A percentile compares a stretch with the other conserved stretches of the same genome.
Conservation (phyloP, 2,797 vertebrate genomes). For the Syngnathus acus region DNA sequence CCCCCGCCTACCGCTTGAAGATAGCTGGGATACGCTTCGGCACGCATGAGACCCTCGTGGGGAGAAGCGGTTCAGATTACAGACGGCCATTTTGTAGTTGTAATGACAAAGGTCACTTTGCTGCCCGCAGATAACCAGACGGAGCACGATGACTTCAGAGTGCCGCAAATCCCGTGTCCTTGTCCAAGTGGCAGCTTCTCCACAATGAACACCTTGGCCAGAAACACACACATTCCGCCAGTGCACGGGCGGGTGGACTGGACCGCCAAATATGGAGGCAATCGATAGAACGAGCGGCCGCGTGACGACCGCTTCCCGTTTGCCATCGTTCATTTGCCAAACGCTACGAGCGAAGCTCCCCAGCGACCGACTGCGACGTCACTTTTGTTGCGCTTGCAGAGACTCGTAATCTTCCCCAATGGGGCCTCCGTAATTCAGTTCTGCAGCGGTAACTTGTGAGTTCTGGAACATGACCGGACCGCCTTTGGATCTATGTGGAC, state of each 20-base stretch:
- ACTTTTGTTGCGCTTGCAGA: neutral
- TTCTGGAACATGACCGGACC: no score
- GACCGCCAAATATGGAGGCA: constrained; percentile 82
- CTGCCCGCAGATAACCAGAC: constrained; percentile 64
- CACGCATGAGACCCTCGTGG: no score
- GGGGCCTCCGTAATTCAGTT: no score
- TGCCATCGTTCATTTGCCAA: neutral
- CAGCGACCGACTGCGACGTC: neutral
- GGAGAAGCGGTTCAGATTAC: no score
- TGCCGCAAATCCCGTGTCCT: constrained; percentile 40
- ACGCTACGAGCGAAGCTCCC: neutral
- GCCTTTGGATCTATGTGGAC: no score
- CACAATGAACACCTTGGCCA: constrained; percentile 49
- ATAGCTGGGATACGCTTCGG: no score
- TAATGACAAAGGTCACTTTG: neutral
- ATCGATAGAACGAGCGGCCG: constrained; percentile 59
- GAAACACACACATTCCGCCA: constrained; percentile 61
- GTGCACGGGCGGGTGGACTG: constrained; percentile 86
- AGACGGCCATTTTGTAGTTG: neutral
- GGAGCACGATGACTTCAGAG: constrained; percentile 70
- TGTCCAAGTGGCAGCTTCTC: constrained; percentile 11
- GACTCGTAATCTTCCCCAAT: no score
- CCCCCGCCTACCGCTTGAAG: no score
- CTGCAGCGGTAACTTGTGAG: no score
- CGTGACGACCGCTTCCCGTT: neutral